These are phyloP conservation scores for Cherax destructor DNA, from an alignment of 1,140 invertebrate species.

Conservation along the genomic window DNA sequence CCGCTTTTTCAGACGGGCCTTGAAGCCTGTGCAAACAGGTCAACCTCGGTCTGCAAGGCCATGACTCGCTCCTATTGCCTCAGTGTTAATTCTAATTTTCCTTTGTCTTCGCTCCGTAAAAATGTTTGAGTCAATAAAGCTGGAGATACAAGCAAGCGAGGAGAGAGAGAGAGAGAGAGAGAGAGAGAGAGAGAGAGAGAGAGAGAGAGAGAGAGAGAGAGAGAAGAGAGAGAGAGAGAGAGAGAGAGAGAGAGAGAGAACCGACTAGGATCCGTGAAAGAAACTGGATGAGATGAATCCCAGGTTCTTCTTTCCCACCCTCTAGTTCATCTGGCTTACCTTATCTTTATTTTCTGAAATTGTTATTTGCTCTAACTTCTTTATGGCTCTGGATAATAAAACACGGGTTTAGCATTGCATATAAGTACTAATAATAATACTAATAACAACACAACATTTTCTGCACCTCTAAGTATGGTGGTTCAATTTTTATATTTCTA, in stretches of 20 bases:
- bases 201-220: no score
- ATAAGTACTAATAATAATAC: no score
- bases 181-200: no score
- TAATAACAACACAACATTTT: no score
- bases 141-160: neutral
- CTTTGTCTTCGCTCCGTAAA: conserved; percentile 14
- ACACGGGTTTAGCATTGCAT: no score
- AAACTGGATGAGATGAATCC: neutral
- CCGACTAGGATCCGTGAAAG: no score
- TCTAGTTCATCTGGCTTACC: neutral
- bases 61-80: neutral
- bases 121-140: neutral
- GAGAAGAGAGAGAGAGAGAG: no score
- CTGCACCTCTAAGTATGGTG: no score
- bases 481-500: no score
- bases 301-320: neutral
- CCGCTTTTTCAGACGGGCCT: neutral
- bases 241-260: no score
- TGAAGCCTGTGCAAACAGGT: neutral
- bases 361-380: neutral
- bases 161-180: no score
- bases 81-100: neutral
- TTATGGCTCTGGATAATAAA: no score
- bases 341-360: neutral
- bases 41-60: conserved; percentile 4